phyloP scores from a whole-genome alignment of 2,888 invertebrate genomes.

The Polydrusus pterygomalis region DNA sequence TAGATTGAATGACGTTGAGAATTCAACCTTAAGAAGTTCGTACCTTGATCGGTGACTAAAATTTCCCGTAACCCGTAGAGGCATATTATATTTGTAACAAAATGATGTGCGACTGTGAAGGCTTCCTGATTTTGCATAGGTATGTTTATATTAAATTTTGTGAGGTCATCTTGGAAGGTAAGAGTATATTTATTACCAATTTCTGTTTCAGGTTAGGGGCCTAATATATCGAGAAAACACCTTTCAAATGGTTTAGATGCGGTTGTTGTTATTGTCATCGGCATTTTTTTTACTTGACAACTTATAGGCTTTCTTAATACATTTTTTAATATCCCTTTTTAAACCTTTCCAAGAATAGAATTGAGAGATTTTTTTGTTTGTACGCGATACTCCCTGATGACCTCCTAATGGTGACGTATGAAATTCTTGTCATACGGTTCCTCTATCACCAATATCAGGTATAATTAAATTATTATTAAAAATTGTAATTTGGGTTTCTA shows the following conservation, averaged over 20 bases:
- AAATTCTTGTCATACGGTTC: conserved; percentile 22
- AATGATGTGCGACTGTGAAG: conserved; percentile 29
- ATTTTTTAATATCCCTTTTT: conserved; percentile 40
- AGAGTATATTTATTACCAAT: conserved; percentile 22
- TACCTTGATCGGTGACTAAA: conserved; percentile 10
- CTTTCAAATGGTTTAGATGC: conserved; percentile 19
- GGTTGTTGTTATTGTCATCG: conserved; percentile 25
- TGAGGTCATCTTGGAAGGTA: too few species aligned
- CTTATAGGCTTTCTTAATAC: conserved; percentile 9
- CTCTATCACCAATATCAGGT: conserved; percentile 10
- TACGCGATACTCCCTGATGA: conserved; percentile 30
- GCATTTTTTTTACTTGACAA: conserved; percentile 20
- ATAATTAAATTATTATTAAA: conserved; percentile 30
- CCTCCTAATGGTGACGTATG: conserved; percentile 31
- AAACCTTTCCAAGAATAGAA: conserved; percentile 32
- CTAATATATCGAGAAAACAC: conserved; percentile 31
- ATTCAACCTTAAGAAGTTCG: too few species aligned
- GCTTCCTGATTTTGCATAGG: conserved; percentile 38
- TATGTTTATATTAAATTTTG: conserved; percentile 25
- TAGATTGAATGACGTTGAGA: too few species aligned
- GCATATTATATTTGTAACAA: conserved; percentile 28
- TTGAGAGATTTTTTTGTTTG: conserved; percentile 34
- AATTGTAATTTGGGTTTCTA: too few species aligned
- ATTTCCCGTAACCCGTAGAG: conserved; percentile 28
- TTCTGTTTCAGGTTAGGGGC: conserved; percentile 7